phyloP scores from a whole-genome alignment of 2,113 vertebrate genomes.

The Reinhardtius hippoglossoides region DNA sequence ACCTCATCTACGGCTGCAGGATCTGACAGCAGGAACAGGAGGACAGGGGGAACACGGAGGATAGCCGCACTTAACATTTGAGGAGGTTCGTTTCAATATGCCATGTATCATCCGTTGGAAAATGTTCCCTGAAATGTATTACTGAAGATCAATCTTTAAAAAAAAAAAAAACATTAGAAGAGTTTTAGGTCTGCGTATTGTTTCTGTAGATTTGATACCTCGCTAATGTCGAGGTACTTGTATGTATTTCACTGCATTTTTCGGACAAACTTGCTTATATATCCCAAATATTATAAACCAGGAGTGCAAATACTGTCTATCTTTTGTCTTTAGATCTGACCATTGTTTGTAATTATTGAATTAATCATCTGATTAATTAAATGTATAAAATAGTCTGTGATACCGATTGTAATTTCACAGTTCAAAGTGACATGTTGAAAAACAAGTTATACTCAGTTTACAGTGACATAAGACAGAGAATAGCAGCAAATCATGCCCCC shows the following conservation, averaged over 20 bases:
- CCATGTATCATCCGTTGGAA: constrained; percentile 14
- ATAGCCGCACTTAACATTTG: constrained; percentile 35
- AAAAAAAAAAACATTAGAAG: background rate
- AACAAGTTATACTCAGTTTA: too few relatives aligned
- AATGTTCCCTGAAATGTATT: constrained; percentile 36
- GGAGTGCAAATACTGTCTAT: background rate
- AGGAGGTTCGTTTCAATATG: constrained; percentile 38
- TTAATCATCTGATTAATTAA: background rate
- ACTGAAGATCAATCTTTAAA: background rate
- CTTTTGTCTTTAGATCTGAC: background rate
- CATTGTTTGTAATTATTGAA: background rate
- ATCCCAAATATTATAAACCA: background rate
- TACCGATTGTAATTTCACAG: too few relatives aligned
- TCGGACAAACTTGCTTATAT: background rate
- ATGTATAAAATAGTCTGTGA: too few relatives aligned
- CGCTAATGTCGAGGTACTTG: background rate
- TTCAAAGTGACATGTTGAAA: too few relatives aligned
- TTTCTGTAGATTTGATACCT: background rate
- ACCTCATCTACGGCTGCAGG: constrained; percentile 32
- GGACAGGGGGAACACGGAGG: constrained; percentile 39
- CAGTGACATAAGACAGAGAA: too few relatives aligned
- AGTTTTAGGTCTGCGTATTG: background rate
- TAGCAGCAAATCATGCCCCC: too few relatives aligned
- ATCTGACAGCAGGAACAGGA: constrained; percentile 46
- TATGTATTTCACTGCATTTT: background rate